These are phyloP conservation scores for Lasioglossum marginatum DNA, from an alignment of 2,888 invertebrate species.

Conservation along the genomic window DNA sequence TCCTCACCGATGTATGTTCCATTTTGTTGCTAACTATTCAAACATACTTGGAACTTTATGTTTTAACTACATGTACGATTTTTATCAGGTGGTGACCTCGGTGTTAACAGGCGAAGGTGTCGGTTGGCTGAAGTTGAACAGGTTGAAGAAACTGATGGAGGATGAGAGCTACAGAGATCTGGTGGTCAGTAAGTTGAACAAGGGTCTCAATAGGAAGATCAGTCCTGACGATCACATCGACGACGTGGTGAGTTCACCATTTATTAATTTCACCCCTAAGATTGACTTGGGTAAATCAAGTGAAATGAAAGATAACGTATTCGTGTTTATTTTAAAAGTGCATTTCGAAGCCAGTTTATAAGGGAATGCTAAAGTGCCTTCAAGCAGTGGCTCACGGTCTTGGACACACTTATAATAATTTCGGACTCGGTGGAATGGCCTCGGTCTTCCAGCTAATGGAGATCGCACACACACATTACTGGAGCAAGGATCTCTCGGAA, in stretches of 20 bases:
- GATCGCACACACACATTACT: slow-evolving; percentile 99
- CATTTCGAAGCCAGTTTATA: slow-evolving; percentile 95
- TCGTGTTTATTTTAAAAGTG: slow-evolving; percentile 86
- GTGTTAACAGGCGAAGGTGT: slow-evolving; percentile 97
- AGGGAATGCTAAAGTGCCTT: slow-evolving; percentile 97
- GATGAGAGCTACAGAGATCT: slow-evolving; percentile 99
- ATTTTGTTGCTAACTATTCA: not conserved
- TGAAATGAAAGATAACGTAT: not conserved
- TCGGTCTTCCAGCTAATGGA: slow-evolving; percentile 98
- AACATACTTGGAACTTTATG: not conserved
- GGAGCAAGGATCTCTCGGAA: slow-evolving; percentile 93
- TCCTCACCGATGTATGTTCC: slow-evolving; percentile 93
- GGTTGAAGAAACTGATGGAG: slow-evolving; percentile 98
- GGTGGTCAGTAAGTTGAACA: slow-evolving; percentile 97
- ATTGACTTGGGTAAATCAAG: not conserved
- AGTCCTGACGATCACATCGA: slow-evolving; percentile 98
- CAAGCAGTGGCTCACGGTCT: slow-evolving; percentile 96
- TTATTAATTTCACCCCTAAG: not conserved
- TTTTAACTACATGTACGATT: not conserved
- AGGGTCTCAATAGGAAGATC: slow-evolving; percentile 95
- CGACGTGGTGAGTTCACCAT: slow-evolving; percentile 92
- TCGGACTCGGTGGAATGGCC: slow-evolving; percentile 98
- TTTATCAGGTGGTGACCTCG: slow-evolving; percentile 89
- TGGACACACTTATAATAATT: slow-evolving; percentile 96
- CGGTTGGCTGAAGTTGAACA: slow-evolving; percentile 97